Evolutionary conservation across 2,888 invertebrate genomes (phyloP).

Genomic region (Macrosiphum euphorbiae): DNA sequence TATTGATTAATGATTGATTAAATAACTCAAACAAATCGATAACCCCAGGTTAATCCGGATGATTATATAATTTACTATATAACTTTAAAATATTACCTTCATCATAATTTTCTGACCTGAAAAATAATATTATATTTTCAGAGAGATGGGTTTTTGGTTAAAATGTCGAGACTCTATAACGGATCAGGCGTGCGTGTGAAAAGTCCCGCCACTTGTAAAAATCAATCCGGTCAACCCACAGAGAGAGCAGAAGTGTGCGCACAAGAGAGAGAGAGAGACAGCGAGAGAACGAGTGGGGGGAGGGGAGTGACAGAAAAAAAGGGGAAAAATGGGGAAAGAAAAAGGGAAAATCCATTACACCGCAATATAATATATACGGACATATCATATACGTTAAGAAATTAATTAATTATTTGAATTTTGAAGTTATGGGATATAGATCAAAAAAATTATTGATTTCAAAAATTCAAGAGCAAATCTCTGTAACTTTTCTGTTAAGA

Average conservation of each 20-base stretch:
- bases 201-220: slow-evolving; percentile 42
- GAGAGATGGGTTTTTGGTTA: background rate
- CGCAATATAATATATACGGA: background rate
- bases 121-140: background rate
- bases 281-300: too few relatives aligned
- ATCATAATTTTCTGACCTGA: too few relatives aligned
- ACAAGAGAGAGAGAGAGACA: background rate
- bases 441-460: slow-evolving; percentile 23
- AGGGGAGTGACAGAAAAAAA: background rate
- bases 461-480: slow-evolving; percentile 24
- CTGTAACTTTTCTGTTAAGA: background rate
- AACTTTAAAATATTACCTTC: background rate
- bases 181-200: slow-evolving; percentile 2
- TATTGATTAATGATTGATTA: background rate
- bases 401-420: slow-evolving; percentile 50
- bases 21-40: background rate
- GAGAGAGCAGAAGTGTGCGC: background rate
- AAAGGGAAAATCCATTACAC: slow-evolving; percentile 13
- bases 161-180: background rate
- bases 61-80: background rate
- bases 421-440: slow-evolving; percentile 10
- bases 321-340: background rate
- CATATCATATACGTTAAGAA: background rate
- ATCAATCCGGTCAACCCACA: slow-evolving; percentile 26
- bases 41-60: background rate